Conservation (phyloP, 23 tunicate genomes). For the Halocynthia aurantium region DNA sequence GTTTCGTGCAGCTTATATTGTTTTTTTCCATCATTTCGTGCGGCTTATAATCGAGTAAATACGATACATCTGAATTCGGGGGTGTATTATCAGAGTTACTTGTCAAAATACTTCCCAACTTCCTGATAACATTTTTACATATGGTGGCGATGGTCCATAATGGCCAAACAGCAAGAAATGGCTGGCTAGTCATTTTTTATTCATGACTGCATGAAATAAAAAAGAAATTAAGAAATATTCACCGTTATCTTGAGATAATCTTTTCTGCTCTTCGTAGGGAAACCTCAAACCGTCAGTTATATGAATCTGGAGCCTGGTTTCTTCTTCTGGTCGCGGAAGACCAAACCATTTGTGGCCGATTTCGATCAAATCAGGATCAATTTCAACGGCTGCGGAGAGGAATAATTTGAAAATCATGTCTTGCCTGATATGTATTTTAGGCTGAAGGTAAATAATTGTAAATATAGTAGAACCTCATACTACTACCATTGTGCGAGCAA, state of each 20-base stretch:
- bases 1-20: too few relatives aligned
- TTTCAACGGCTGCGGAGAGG: constrained; percentile 37
- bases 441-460: too few relatives aligned
- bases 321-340: constrained; percentile 4
- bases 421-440: not conserved
- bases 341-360: constrained; percentile 59
- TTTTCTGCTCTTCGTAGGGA: constrained; percentile 16
- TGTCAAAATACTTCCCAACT: not conserved
- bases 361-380: constrained; percentile 53
- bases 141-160: too few relatives aligned
- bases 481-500: too few relatives aligned
- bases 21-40: too few relatives aligned
- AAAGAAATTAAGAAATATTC: not conserved
- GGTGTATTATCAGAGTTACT: too few relatives aligned
- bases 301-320: constrained; percentile 9
- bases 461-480: too few relatives aligned
- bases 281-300: constrained; percentile 43
- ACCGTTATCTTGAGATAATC: not conserved
- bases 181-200: too few relatives aligned
- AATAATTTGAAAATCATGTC: not conserved
- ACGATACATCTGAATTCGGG: too few relatives aligned
- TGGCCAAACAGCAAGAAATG: too few relatives aligned
- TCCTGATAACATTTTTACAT: not conserved
- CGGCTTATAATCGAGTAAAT: too few relatives aligned
- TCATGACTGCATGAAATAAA: too few relatives aligned